Evolutionary conservation across 1,140 invertebrate genomes (phyloP), one percentile per base, ranked within the genome.

Genomic region (Drosophila oshimai): DNA sequence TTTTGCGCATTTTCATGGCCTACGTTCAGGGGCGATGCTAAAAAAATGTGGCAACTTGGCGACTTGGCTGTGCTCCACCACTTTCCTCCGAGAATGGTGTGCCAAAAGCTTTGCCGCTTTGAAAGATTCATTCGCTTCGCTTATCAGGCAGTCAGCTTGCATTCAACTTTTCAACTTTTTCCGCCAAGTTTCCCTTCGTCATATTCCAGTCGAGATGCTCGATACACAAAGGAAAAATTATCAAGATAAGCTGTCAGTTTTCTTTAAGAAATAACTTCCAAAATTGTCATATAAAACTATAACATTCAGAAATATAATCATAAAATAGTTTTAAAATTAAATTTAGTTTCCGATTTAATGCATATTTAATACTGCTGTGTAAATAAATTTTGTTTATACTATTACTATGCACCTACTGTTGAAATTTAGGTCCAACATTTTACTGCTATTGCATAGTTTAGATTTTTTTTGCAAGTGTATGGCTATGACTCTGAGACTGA

Each of bases 1-100:
- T 69, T 80, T 75, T 58, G 55, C 50, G 78, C 80, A 86, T 61
- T 67, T 86, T 31, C 57, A 61, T 75, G 67, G 60, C 60, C 64
- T 67, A 64, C 58, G 65, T 75, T 64, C 29, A 39, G 60, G 55
- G 47, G 39, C 36, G 36, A 31, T 57, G 50, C 49, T 33, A 12
- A 58, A 37, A 75, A 71, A 72, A 41, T 39, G 42, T 71, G 69
- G 61, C 46, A 55, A 60, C 46, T n/a, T n/a, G n/a, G n/a, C n/a
- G n/a, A n/a, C n/a, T n/a, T n/a, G n/a, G n/a, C n/a, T 37, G 50
- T 24, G 20, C 37, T 44, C 29, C 54, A 49, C n/a, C 31, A 26
- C 24, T 31, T 28, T n/a, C 13, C 33, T 18, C 9, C 12, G 33
- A 9, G 33, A 45, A 50, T 65, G 34, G 28, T 18, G 26, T 15